A percentile compares a stretch with the other conserved stretches of the same genome.
Evolutionary conservation across 64 coral and sea anemone genomes (phyloP).

Genomic region (Montipora capricornis): DNA sequence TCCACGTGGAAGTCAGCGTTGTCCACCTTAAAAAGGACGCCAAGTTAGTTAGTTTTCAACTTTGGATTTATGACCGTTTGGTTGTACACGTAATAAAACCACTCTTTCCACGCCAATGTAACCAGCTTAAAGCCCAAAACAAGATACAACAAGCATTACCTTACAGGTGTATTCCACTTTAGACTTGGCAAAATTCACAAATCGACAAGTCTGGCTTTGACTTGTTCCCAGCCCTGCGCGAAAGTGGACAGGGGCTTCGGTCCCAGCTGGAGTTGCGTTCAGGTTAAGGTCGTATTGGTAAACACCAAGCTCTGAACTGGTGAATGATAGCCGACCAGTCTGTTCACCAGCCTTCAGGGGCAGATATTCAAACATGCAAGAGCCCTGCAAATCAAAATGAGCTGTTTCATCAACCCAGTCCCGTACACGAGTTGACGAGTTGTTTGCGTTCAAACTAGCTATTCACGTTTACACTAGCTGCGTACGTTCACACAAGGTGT

Average conservation of each 20-base stretch:
- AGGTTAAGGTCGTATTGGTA: slow-evolving; percentile 93
- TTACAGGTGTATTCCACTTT: slow-evolving; percentile 97
- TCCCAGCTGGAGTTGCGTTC: slow-evolving; percentile 87
- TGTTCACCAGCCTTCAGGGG: slow-evolving; percentile 89
- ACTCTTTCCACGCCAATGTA: neutral
- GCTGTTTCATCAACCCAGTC: too few species aligned
- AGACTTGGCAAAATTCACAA: slow-evolving; percentile 92
- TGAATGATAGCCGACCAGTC: slow-evolving; percentile 79
- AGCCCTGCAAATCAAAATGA: slow-evolving; percentile 72
- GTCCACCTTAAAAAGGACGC: slow-evolving; percentile 77
- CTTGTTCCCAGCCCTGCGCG: slow-evolving; percentile 78
- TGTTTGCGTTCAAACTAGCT: too few species aligned
- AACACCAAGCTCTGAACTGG: slow-evolving; percentile 87
- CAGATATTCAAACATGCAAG: slow-evolving; percentile 94
- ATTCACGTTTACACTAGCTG: too few species aligned
- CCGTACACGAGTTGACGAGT: too few species aligned
- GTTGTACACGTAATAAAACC: neutral
- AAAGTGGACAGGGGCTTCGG: slow-evolving; percentile 91
- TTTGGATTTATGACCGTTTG: neutral
- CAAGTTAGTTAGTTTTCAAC: neutral
- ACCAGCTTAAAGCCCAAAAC: neutral
- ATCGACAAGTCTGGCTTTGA: slow-evolving; percentile 94
- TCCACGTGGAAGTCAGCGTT: slow-evolving; percentile 97
- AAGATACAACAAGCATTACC: slow-evolving; percentile 24
- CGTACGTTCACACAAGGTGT: too few species aligned